Percentiles rank a stretch among this genome's conserved stretches.
These are phyloP conservation scores for Syngnathus scovelli DNA, from an alignment of 2,113 vertebrate genomes.

Conservation along the genomic window DNA sequence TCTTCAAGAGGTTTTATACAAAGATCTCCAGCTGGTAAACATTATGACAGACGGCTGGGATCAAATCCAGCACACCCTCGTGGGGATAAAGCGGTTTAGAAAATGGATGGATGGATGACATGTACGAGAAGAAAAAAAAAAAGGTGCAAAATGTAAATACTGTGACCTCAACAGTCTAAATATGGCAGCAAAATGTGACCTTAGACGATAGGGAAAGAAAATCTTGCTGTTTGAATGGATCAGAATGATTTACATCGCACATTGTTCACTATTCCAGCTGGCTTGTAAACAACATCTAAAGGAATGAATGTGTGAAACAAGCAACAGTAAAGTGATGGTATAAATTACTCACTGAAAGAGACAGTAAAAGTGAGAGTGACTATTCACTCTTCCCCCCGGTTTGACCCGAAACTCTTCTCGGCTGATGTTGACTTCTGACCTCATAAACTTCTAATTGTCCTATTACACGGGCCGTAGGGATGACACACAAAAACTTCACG, in stretches of 20 bases:
- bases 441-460: conserved; percentile 56
- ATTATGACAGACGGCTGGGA: neutral
- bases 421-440: conserved; percentile 62
- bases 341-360: conserved; percentile 38
- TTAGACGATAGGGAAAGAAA: conserved; percentile 23
- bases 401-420: conserved; percentile 34
- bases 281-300: conserved; percentile 5
- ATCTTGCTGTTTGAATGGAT: conserved; percentile 5
- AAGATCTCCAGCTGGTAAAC: neutral
- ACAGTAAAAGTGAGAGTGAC: conserved; percentile 48
- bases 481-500: conserved; percentile 28
- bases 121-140: neutral
- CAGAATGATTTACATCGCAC: neutral
- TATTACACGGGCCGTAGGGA: conserved; percentile 53
- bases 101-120: no score
- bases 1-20: neutral
- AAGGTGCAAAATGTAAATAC: conserved; percentile 1
- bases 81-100: no score
- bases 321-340: conserved; percentile 17
- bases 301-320: conserved; percentile 16
- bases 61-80: no score
- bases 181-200: conserved; percentile 11
- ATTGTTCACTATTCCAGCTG: conserved; percentile 13
- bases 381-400: conserved; percentile 28
- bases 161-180: conserved; percentile 1